These are phyloP conservation scores for Numida meleagris DNA, from an alignment of 2,113 vertebrate species.

Conservation along the genomic window DNA sequence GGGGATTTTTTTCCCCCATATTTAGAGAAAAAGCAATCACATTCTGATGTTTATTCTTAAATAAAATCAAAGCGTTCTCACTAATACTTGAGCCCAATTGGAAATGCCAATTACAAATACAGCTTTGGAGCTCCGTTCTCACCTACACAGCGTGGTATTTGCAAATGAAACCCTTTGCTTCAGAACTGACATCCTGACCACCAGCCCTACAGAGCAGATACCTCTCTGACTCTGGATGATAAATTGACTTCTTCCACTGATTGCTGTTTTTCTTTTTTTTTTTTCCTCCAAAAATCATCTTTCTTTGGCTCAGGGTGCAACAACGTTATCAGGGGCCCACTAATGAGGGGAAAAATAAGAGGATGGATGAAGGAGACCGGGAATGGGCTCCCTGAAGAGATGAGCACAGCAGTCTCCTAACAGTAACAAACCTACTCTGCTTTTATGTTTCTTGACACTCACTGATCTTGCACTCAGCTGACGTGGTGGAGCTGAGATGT, in stretches of 20 bases:
- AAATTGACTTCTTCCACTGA: background rate
- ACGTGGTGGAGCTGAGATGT: background rate
- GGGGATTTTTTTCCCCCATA: accelerated
- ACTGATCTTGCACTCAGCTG: background rate
- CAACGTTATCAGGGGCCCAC: background rate
- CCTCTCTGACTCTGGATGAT: accelerated
- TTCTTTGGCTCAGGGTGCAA: background rate
- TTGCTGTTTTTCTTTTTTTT: background rate
- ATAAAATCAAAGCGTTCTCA: background rate
- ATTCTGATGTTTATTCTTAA: background rate
- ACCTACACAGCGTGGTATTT: accelerated
- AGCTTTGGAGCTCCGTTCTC: background rate
- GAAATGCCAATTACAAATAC: background rate
- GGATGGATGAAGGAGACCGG: background rate
- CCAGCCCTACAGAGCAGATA: background rate
- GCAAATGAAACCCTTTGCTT: background rate
- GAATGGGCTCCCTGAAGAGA: background rate
- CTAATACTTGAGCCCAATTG: background rate
- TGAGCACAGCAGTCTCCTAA: background rate
- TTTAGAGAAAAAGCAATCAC: background rate
- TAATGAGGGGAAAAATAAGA: background rate
- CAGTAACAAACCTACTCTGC: background rate
- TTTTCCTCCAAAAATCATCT: background rate
- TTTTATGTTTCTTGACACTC: background rate
- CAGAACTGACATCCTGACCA: background rate